phyloP scores from a whole-genome alignment of 2,797 vertebrate species.

The Anisognathus igniventris region DNA sequence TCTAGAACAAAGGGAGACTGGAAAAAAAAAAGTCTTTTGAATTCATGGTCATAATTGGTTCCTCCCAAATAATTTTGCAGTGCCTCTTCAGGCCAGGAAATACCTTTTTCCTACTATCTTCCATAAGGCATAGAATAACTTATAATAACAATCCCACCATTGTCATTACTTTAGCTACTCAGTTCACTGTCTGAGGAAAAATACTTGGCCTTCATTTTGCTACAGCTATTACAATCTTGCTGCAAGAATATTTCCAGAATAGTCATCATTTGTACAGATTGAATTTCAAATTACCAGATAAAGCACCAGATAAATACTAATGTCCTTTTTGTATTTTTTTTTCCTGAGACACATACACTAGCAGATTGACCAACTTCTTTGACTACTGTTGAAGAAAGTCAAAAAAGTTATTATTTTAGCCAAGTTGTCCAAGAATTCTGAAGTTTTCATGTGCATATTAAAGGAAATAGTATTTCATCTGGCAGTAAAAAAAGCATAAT shows the following conservation, averaged over 20 bases:
- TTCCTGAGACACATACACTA: background rate
- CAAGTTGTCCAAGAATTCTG: slow-evolving; percentile 21
- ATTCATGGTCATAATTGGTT: background rate
- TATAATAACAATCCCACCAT: background rate
- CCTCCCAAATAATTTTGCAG: background rate
- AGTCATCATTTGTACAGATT: background rate
- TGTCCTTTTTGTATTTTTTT: background rate
- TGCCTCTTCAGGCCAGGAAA: background rate
- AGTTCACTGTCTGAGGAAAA: background rate
- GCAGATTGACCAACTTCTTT: background rate
- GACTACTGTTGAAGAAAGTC: background rate
- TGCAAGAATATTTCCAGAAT: background rate
- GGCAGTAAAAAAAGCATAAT: slow-evolving; percentile 51
- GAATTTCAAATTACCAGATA: slow-evolving; percentile 37
- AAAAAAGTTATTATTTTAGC: slow-evolving; percentile 38
- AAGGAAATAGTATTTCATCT: slow-evolving; percentile 52
- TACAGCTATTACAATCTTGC: background rate
- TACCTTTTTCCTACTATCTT: background rate
- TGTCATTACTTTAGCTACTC: background rate
- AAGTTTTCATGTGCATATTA: slow-evolving; percentile 36
- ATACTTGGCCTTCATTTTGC: background rate
- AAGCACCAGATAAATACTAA: background rate
- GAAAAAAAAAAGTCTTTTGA: background rate
- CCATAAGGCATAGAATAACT: background rate
- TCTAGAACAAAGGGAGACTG: background rate